phyloP scores from a whole-genome alignment of 2,113 vertebrate genomes.

The Cnemophilus loriae region DNA sequence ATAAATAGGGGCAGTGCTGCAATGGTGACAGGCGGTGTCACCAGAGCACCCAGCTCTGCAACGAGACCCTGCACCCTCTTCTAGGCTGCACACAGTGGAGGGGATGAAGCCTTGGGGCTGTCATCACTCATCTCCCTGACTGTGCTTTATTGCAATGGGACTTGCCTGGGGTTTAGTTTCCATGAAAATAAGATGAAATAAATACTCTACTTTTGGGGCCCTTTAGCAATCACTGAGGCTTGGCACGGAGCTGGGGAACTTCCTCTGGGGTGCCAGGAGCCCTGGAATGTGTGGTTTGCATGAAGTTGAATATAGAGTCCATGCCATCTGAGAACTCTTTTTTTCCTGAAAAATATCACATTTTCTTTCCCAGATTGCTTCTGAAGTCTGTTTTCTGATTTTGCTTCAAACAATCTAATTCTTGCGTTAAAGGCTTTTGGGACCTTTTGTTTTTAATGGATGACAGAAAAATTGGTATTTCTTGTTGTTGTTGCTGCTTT shows the following conservation, averaged over 20 bases:
- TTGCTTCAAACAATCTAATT: not conserved
- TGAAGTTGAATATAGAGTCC: not conserved
- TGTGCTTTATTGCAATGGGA: not conserved
- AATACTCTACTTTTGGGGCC: not conserved
- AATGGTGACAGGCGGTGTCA: not conserved
- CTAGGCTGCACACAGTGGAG: fast-evolving
- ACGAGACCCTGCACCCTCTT: not conserved
- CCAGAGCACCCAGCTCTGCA: not conserved
- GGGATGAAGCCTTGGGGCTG: not conserved
- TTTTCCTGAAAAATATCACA: not conserved
- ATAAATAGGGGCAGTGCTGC: not conserved
- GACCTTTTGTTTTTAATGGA: not conserved
- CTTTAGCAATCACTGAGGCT: not conserved
- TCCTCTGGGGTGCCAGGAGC: not conserved
- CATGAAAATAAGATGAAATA: not conserved
- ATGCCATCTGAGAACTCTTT: not conserved
- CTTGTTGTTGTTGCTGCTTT: not conserved
- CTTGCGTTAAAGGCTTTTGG: not conserved
- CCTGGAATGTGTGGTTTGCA: not conserved
- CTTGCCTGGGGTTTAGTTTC: not conserved
- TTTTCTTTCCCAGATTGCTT: not conserved
- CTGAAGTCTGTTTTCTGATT: not conserved
- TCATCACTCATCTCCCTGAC: not conserved
- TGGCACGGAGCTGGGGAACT: not conserved
- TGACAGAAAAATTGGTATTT: not conserved